Evolutionary conservation across 2,797 vertebrate species (phyloP).

Genomic region (Simalia tracyae): DNA sequence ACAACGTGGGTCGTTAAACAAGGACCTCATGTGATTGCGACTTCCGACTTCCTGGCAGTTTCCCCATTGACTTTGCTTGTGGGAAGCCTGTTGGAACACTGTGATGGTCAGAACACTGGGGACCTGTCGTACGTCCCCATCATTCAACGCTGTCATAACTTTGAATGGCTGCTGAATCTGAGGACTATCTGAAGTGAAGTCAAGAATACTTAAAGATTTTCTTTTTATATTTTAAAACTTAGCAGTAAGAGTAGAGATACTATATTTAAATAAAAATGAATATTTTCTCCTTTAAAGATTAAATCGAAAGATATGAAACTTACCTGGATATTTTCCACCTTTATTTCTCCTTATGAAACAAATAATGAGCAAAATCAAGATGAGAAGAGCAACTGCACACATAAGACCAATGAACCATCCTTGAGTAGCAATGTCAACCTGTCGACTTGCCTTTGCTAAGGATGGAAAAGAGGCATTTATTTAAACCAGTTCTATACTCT

Average conservation of each 20-base stretch:
- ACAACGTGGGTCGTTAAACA: neutral
- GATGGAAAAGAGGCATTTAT: slow-evolving; percentile 50
- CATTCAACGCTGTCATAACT: neutral
- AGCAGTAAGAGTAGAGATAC: neutral
- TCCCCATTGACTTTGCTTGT: neutral
- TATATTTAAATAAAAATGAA: neutral
- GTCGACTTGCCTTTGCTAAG: slow-evolving; percentile 91
- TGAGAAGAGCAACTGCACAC: slow-evolving; percentile 96
- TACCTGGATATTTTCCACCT: slow-evolving; percentile 98
- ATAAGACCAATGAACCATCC: slow-evolving; percentile 99
- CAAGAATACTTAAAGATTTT: neutral
- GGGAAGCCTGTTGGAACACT: neutral
- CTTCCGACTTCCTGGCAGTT: neutral
- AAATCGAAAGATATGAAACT: slow-evolving; percentile 43
- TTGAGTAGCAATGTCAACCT: slow-evolving; percentile 97
- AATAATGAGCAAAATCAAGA: slow-evolving; percentile 95
- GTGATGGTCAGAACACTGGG: neutral
- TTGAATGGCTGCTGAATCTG: neutral
- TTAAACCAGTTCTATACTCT: slow-evolving; percentile 13
- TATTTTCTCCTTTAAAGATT: neutral
- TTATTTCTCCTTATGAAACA: slow-evolving; percentile 99
- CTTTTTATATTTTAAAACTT: neutral
- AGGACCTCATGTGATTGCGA: neutral
- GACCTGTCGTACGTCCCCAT: neutral
- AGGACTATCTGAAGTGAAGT: neutral